These are phyloP conservation scores for Pluvialis apricaria DNA, from an alignment of 2,113 vertebrate species.

Conservation along the genomic window DNA sequence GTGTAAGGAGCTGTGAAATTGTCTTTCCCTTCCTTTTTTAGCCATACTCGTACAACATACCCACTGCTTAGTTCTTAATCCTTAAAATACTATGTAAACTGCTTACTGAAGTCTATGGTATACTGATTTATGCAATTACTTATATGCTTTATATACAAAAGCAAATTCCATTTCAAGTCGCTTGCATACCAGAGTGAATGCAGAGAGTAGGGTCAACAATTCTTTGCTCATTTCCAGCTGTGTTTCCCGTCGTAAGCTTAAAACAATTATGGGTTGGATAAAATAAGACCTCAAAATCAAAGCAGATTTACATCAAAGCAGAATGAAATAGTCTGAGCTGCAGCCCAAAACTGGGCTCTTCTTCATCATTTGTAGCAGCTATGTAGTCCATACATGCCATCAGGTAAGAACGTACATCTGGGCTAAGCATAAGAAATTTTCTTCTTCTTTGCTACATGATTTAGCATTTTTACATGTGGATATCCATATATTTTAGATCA, in stretches of 20 bases:
- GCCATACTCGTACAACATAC: neutral
- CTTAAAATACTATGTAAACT: neutral
- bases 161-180: neutral
- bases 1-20: neutral
- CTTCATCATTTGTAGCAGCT: neutral
- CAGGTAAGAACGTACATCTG: neutral
- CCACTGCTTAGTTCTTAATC: neutral
- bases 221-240: neutral
- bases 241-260: neutral
- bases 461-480: too few relatives aligned
- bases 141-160: neutral
- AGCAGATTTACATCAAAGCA: neutral
- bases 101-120: neutral
- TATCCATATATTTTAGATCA: too few relatives aligned
- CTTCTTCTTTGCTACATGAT: neutral
- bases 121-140: neutral
- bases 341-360: neutral
- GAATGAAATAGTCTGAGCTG: neutral
- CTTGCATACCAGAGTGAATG: neutral
- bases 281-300: neutral
- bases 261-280: neutral
- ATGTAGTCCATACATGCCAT: neutral
- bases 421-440: neutral
- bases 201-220: neutral
- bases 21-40: neutral